phyloP scores from a whole-genome alignment of 2,888 invertebrate species.

The Ophioninae sp. region DNA sequence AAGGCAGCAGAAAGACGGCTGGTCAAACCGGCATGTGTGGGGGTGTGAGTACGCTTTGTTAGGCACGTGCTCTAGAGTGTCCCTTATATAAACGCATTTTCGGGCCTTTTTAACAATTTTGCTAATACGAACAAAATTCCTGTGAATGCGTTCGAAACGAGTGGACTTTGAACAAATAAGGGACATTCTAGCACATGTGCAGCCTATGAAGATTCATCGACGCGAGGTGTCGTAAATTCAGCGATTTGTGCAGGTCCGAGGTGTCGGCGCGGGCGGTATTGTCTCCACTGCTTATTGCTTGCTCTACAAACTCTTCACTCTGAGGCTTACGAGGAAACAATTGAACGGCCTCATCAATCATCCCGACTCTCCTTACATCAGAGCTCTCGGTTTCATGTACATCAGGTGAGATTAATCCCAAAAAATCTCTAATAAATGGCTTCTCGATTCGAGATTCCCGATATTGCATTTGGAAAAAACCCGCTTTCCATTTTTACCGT shows the following conservation, averaged over 20 bases:
- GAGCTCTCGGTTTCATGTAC: conserved; percentile 95
- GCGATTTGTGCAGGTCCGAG: conserved; percentile 88
- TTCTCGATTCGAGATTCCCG: too few relatives aligned
- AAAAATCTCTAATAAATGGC: too few relatives aligned
- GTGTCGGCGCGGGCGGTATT: conserved; percentile 99
- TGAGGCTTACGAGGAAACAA: conserved; percentile 98
- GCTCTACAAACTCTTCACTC: conserved; percentile 98
- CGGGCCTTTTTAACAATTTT: too few relatives aligned
- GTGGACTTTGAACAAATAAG: too few relatives aligned
- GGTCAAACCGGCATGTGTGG: conserved; percentile 99
- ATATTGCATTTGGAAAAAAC: neutral
- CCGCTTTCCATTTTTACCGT: conserved; percentile 68
- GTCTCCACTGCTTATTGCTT: conserved; percentile 99
- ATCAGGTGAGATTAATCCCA: conserved; percentile 82
- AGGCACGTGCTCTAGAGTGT: neutral
- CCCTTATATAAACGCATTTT: neutral
- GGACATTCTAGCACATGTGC: conserved; percentile 47
- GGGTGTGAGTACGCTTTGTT: conserved; percentile 89
- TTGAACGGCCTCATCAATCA: conserved; percentile 97
- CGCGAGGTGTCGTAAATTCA: conserved; percentile 73
- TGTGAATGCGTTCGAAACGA: too few relatives aligned
- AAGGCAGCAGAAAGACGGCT: conserved; percentile 97
- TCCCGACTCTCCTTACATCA: conserved; percentile 97
- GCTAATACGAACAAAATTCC: too few relatives aligned
- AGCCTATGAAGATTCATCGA: conserved; percentile 66